These are phyloP conservation scores for Micropterix aruncella DNA, from an alignment of 2,888 invertebrate species.

Conservation along the genomic window DNA sequence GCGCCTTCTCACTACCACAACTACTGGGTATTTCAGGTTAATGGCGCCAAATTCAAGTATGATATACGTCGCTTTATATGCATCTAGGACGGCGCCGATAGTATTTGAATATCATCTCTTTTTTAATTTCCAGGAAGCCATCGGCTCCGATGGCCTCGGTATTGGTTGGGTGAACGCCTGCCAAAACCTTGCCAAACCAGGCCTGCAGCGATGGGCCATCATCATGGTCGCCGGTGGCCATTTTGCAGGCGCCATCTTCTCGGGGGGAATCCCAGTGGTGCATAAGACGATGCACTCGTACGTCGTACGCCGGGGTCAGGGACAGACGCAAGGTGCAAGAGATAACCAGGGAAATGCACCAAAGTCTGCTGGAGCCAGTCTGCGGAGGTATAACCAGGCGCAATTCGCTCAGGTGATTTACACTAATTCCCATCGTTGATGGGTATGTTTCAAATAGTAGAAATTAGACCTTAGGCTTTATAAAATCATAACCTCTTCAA, in stretches of 20 bases:
- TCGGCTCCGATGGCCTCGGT: slow-evolving; percentile 32
- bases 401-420: slow-evolving; percentile 53
- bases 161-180: slow-evolving; percentile 27
- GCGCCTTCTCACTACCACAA: too few species aligned
- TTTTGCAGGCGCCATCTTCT: slow-evolving; percentile 39
- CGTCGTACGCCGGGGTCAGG: slow-evolving; percentile 72
- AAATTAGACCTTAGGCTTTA: too few species aligned
- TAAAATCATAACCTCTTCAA: too few species aligned
- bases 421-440: too few species aligned
- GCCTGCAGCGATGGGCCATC: slow-evolving; percentile 50
- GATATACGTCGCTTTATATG: too few species aligned
- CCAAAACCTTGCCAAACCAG: slow-evolving; percentile 23
- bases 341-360: slow-evolving; percentile 49
- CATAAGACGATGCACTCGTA: slow-evolving; percentile 83
- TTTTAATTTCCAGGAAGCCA: slow-evolving; percentile 31
- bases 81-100: too few species aligned
- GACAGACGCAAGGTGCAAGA: slow-evolving; percentile 54
- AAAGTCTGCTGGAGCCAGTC: slow-evolving; percentile 67
- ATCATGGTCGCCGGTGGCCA: slow-evolving; percentile 78
- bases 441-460: too few species aligned
- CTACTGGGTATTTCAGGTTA: too few species aligned
- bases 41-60: too few species aligned
- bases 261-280: slow-evolving; percentile 29
- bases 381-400: slow-evolving; percentile 68
- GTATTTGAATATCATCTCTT: too few species aligned